Percentiles rank a stretch among this genome's conserved stretches.
Evolutionary conservation across 2,113 vertebrate species (phyloP).

Genomic region (Carlito syrichta): DNA sequence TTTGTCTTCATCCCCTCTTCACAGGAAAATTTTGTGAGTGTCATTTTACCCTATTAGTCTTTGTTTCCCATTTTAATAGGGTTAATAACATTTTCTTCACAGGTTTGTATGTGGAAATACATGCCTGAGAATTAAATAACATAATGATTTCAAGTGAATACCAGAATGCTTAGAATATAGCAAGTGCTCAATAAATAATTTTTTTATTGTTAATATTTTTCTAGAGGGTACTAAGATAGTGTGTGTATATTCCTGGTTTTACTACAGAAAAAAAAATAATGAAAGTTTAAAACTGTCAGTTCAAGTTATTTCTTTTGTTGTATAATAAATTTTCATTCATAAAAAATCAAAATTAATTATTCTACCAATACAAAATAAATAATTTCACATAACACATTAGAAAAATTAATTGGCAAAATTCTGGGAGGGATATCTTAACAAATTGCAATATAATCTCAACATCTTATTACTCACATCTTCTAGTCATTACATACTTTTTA

Average conservation of each 20-base stretch:
- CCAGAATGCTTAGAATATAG: not conserved
- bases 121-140: not conserved
- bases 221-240: not conserved
- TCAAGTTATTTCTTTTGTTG: constrained; percentile 22
- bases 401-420: constrained; percentile 65
- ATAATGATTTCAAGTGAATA: not conserved
- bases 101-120: not conserved
- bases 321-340: constrained; percentile 25
- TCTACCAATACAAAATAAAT: constrained; percentile 59
- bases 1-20: not conserved
- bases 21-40: not conserved
- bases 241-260: not conserved
- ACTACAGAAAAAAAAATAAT: not conserved
- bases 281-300: not conserved
- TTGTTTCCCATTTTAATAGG: not conserved
- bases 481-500: constrained; percentile 50
- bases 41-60: not conserved
- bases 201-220: not conserved
- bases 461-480: constrained; percentile 58
- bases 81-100: not conserved
- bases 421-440: constrained; percentile 54
- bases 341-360: constrained; percentile 46
- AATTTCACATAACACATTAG: constrained; percentile 51
- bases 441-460: constrained; percentile 21
- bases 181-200: not conserved